Percentiles rank a stretch among this genome's conserved stretches.
Conservation (phyloP, 2,888 invertebrate genomes). For the Penaeus monodon region DNA sequence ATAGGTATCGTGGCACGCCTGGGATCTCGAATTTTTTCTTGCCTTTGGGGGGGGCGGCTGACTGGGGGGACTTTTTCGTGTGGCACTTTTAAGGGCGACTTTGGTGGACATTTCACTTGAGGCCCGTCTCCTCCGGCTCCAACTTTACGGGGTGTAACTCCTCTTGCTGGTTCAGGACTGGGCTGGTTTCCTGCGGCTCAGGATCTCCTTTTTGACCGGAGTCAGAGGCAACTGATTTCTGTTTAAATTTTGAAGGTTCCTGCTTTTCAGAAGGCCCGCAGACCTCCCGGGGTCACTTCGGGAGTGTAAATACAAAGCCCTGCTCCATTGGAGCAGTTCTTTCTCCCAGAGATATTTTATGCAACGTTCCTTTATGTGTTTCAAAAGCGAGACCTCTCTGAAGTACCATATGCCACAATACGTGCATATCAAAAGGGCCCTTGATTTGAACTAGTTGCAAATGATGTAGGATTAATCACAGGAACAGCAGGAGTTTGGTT, state of each 20-base stretch:
- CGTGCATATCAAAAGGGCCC: constrained; percentile 41
- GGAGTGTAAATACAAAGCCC: constrained; percentile 4
- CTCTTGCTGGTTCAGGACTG: too few species aligned
- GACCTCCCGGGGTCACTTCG: too few species aligned
- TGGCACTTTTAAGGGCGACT: too few species aligned
- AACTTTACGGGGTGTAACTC: not conserved
- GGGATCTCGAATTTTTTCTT: constrained; percentile 24
- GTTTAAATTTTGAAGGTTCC: too few species aligned
- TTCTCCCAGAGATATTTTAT: constrained; percentile 44
- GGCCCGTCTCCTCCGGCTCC: not conserved
- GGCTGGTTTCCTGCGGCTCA: too few species aligned
- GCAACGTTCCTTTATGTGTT: constrained; percentile 52
- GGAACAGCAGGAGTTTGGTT: not conserved
- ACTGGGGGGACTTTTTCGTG: too few species aligned
- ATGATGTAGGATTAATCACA: not conserved
- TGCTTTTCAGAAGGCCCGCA: too few species aligned
- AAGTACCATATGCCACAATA: constrained; percentile 57
- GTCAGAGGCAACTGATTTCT: too few species aligned
- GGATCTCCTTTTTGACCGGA: too few species aligned
- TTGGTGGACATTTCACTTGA: not conserved
- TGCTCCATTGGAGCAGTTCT: constrained; percentile 22
- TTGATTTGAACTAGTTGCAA: constrained; percentile 22
- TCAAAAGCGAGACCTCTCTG: constrained; percentile 39
- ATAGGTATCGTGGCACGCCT: constrained; percentile 43
- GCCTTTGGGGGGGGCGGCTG: too few species aligned